These are phyloP conservation scores for Rhea pennata DNA, from an alignment of 2,113 vertebrate genomes.

Conservation along the genomic window DNA sequence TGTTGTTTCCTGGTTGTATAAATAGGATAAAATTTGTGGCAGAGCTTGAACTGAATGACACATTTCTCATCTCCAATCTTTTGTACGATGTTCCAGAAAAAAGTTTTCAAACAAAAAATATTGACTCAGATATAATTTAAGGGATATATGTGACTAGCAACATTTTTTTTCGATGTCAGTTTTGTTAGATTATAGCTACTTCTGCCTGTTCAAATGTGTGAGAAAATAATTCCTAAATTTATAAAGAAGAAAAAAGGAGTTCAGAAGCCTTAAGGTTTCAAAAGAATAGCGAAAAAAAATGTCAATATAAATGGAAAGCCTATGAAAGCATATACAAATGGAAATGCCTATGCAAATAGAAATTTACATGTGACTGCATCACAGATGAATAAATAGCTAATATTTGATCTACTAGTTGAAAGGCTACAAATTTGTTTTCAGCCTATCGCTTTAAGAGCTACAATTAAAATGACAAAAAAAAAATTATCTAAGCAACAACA, in stretches of 20 bases:
- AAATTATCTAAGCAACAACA: background rate
- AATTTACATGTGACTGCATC: background rate
- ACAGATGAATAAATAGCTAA: background rate
- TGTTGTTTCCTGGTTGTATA: background rate
- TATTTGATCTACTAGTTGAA: background rate
- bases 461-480: background rate
- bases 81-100: background rate
- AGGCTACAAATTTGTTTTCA: background rate
- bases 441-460: background rate
- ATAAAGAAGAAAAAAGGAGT: background rate
- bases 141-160: background rate
- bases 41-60: background rate
- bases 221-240: background rate
- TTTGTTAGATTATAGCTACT: background rate
- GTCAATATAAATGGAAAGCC: background rate
- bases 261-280: accelerated
- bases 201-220: background rate
- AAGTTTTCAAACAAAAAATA: background rate
- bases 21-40: background rate
- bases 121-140: background rate
- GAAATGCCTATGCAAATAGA: background rate
- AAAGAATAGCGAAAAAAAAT: background rate
- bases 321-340: background rate
- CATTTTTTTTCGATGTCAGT: background rate
- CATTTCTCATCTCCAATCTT: background rate